Evolutionary conservation across 2,888 invertebrate species (phyloP).

Genomic region (Nomada ruficornis): DNA sequence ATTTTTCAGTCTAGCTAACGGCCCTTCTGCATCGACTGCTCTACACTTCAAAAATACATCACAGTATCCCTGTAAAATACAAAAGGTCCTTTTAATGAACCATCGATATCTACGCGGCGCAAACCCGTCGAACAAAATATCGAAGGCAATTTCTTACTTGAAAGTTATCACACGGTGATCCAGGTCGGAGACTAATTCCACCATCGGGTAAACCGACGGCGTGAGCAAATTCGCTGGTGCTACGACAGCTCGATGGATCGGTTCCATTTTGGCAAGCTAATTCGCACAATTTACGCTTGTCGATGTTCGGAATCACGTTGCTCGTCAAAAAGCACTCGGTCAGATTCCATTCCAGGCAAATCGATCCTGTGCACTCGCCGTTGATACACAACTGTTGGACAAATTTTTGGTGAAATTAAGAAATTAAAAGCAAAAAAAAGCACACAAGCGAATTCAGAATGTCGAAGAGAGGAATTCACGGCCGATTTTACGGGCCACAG

Average conservation of each 20-base stretch:
- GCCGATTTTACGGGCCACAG: background rate
- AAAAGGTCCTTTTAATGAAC: background rate
- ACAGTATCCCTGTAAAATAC: slow-evolving; percentile 94
- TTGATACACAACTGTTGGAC: slow-evolving; percentile 90
- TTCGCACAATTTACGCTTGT: slow-evolving; percentile 96
- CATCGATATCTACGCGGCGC: no score
- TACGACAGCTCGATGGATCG: slow-evolving; percentile 90
- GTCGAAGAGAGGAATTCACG: background rate
- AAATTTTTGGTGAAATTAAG: no score
- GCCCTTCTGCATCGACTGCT: slow-evolving; percentile 99
- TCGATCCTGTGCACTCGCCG: slow-evolving; percentile 97
- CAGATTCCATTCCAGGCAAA: slow-evolving; percentile 97
- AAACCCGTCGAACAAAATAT: background rate
- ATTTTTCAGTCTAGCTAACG: slow-evolving; percentile 97
- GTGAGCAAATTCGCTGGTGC: slow-evolving; percentile 94
- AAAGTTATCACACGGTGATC: slow-evolving; percentile 99
- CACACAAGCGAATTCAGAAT: no score
- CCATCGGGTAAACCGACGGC: slow-evolving; percentile 90
- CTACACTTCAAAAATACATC: slow-evolving; percentile 99
- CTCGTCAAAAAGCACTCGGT: slow-evolving; percentile 97
- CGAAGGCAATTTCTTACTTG: slow-evolving; percentile 86
- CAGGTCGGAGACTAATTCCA: slow-evolving; percentile 95
- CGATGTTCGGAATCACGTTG: slow-evolving; percentile 89
- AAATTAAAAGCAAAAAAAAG: no score
- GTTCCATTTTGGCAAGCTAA: slow-evolving; percentile 97